Evolutionary conservation across 1,140 invertebrate species (phyloP), one percentile per base, ranked within the genome.

Genomic region (Vanessa atalanta): DNA sequence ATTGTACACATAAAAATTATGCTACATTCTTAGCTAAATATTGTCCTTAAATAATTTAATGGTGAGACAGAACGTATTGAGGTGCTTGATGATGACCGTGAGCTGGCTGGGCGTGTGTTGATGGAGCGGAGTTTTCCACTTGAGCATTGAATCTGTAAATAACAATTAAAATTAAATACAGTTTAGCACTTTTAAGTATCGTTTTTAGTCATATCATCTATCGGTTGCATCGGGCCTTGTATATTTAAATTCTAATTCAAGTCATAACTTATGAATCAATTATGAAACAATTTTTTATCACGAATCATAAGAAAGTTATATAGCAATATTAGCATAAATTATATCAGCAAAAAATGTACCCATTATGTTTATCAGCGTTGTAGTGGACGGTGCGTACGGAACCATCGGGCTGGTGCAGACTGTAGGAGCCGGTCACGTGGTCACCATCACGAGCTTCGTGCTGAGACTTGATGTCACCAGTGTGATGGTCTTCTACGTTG

Each of bases 401-500:
- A 51, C 81, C 81, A 47, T 83, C 79, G 11, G 81, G 79, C 55
- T 83, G 72, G 53, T 79, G 79, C 37, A 83, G 76, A 14, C 72
- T 73, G 70, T 83, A 83, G 65, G 65, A 72, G 12, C 81, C 81
- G 64, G 79, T 80, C 51, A 83, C 81, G 26, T 76, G 75, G 66
- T 83, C 81, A 78, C 60, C 60, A 15, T 63, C 60, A 43, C 60
- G 60, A n/a, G 60, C 37, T 63, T 63, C 60, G 16, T 63, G 77
- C 69, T 83, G 81, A 47, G 70, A 73, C 73, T 83, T 83, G 57
- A 76, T 75, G 57, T 80, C 78, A 1, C 73, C 74, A 0, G 80
- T 82, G 57, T 80, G 78, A 9, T 72, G 76, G 64, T 82, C 78
- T 51, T 77, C 77, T n/a, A 83, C 73, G 70, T 80, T 76, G 65